A percentile compares a stretch with the other conserved stretches of the same genome.
phyloP scores from a whole-genome alignment of 2,113 vertebrate genomes.

The Chiloscyllium plagiosum region DNA sequence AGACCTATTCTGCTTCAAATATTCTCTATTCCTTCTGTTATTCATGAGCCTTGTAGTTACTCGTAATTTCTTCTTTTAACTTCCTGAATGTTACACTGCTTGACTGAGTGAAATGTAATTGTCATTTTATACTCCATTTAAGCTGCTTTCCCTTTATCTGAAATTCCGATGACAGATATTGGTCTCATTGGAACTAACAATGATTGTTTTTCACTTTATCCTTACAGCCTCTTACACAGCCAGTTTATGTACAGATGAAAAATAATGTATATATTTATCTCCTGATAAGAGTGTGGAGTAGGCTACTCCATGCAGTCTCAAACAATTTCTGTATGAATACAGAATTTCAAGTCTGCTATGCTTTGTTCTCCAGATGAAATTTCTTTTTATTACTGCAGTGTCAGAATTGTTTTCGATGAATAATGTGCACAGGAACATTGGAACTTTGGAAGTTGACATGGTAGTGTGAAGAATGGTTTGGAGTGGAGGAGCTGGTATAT shows the following conservation, averaged over 20 bases:
- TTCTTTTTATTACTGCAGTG: background rate
- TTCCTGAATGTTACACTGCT: background rate
- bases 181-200: background rate
- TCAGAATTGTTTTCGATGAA: background rate
- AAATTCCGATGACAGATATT: background rate
- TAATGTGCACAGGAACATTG: background rate
- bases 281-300: background rate
- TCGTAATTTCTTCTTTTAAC: background rate
- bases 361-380: no score
- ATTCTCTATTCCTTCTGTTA: background rate
- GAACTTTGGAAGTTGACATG: background rate
- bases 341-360: no score
- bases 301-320: background rate
- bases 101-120: background rate
- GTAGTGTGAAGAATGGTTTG: background rate
- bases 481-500: background rate
- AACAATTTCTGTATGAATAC: background rate
- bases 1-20: background rate
- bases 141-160: background rate
- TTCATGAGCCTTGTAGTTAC: no score
- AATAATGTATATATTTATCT: background rate
- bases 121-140: background rate
- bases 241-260: background rate
- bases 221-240: no score
- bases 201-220: background rate